These are phyloP conservation scores for Nyctibius bracteatus DNA, from an alignment of 2,113 vertebrate genomes.

Conservation along the genomic window DNA sequence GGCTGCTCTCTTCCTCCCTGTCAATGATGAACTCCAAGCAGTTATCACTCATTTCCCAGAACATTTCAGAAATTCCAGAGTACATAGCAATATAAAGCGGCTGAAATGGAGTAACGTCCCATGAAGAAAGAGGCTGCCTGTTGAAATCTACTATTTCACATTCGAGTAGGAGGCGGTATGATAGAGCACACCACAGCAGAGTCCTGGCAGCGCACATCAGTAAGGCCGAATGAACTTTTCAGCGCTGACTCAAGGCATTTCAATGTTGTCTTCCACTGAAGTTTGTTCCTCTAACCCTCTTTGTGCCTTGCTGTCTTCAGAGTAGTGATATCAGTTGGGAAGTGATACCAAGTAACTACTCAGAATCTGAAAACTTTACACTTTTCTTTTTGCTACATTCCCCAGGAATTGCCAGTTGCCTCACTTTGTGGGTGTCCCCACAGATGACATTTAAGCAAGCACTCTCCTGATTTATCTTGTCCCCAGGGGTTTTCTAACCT, in stretches of 20 bases:
- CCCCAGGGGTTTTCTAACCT: neutral
- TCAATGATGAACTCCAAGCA: neutral
- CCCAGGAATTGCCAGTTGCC: neutral
- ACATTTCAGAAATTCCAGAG: slow-evolving; percentile 47
- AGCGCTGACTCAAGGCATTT: neutral
- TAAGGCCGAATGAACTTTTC: neutral
- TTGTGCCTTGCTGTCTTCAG: neutral
- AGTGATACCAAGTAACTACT: neutral
- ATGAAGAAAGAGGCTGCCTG: slow-evolving; percentile 63
- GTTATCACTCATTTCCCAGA: neutral
- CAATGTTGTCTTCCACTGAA: neutral
- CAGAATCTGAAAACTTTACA: neutral
- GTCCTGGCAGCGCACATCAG: neutral
- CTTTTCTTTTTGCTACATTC: neutral
- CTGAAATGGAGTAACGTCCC: slow-evolving; percentile 44
- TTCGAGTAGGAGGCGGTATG: slow-evolving; percentile 40
- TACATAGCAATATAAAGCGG: neutral
- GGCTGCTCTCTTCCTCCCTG: neutral
- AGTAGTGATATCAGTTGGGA: neutral
- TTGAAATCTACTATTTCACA: slow-evolving; percentile 63
- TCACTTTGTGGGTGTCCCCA: neutral
- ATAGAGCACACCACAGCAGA: neutral
- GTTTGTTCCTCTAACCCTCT: neutral
- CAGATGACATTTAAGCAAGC: neutral
- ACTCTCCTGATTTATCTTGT: slow-evolving; percentile 9